These are phyloP conservation scores for Diploscapter pachys DNA, from an alignment of 1,140 invertebrate species.

Conservation along the genomic window DNA sequence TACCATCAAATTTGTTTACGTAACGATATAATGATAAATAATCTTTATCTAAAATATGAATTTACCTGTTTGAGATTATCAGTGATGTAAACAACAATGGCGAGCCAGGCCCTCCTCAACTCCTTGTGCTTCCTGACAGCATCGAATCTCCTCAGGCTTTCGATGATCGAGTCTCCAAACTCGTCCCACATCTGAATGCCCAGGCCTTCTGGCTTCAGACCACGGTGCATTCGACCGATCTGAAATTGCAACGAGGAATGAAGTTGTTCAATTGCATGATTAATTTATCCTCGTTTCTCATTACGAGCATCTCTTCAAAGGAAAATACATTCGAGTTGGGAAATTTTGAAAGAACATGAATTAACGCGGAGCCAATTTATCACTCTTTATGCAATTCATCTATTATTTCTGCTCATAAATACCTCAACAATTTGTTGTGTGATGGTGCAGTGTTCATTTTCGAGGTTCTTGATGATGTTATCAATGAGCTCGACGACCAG, in stretches of 20 bases:
- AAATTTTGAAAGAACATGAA: background rate
- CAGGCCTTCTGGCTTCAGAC: slow-evolving; percentile 42
- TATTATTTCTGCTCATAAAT: too few species aligned
- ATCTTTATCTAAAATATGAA: background rate
- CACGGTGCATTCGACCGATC: slow-evolving; percentile 35
- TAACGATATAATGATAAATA: background rate
- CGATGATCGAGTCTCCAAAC: slow-evolving; percentile 44
- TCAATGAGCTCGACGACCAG: slow-evolving; percentile 48
- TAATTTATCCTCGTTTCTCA: background rate
- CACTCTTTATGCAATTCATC: too few species aligned
- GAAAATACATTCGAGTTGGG: background rate
- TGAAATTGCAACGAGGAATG: background rate
- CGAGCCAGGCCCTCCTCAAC: slow-evolving; percentile 47
- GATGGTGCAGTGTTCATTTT: slow-evolving; percentile 33
- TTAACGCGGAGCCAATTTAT: slow-evolving; percentile 19
- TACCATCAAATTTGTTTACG: background rate
- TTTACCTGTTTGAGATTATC: slow-evolving; percentile 45
- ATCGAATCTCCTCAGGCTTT: slow-evolving; percentile 38
- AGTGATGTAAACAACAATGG: slow-evolving; percentile 48
- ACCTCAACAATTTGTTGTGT: slow-evolving; percentile 42
- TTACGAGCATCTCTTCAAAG: too few species aligned
- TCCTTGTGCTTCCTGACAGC: slow-evolving; percentile 49
- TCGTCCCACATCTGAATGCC: slow-evolving; percentile 44
- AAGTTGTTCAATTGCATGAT: background rate
- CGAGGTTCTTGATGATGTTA: slow-evolving; percentile 41